Base-by-base conservation (phyloP, 2,888 invertebrate genomes). In the Caenorhabditis sulstoni region DNA sequence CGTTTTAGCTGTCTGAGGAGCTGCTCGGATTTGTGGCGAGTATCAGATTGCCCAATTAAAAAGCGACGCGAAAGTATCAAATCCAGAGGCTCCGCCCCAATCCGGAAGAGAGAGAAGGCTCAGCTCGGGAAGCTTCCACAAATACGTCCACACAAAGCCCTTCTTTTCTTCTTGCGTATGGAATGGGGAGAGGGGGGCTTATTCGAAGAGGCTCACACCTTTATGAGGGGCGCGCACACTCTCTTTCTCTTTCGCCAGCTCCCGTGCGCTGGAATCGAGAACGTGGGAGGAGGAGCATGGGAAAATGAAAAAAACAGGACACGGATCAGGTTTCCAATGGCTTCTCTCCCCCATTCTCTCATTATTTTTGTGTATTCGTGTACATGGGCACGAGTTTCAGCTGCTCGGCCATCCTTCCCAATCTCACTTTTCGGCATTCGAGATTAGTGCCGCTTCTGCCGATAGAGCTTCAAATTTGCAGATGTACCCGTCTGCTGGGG, bases 1-100 rank as follows among this genome's bases (percentile, higher is more conserved):
- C 5, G 55, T 37, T 37, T 47, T 57, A 71, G 59, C 50, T 68
- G 68, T 41, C 16, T 52, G 59, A 68, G 70, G 62, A 71, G 62
- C 62, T 53, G 59, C 53, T 57, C 37, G 67, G 67, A 70, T 76
- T 59, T 70, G 68, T 64, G 64, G 58, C 68, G 64, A 59, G 68
- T 76, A 76, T 76, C 76, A 76, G 68, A 64, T 76, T 76, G 76
- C 76, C 76, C 76, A 76, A 76, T 76, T 76, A 76, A 75, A 67
- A 75, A 75, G 67, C 62, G 74, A 49, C 55, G 37, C 75, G 57
- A 61, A 62, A 74, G 73, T 75, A 75, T 75, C 75, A 67, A 75
- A 75, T 75, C 66, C 65, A 57, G 37, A 35, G 44, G 44, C 61
- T 57, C 58, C 58, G 73, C 45, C 73, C 65, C 41, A 29, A 49